Base-by-base conservation (phyloP, 2,888 invertebrate species). In the Pristionchus mayeri region DNA sequence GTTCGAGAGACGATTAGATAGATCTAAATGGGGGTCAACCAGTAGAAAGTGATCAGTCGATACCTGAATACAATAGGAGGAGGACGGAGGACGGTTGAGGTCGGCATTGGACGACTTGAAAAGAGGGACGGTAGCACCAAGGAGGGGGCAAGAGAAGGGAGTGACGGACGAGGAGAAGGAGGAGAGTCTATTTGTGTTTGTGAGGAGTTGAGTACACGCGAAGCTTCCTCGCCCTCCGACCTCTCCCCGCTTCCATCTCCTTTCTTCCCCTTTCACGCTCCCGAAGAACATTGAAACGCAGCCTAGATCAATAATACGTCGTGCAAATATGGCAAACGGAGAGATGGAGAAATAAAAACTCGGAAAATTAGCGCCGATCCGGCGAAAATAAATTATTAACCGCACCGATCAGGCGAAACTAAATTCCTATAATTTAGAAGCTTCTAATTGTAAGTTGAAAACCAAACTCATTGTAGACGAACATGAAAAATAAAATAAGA, bases 121-220 rank as follows among this genome's bases (percentile, higher is more conserved):
- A 50, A 78, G 76, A 21, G 30, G 76, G 50, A 50, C 30, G 76
- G 50, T 50, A 50, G 76, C 30, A 78, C 50, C 76, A 50, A 48
- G 30, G 50, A 50, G 76, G 50, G 40, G 76, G 76, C 76, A 78
- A 78, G 76, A 78, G 76, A 78, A 21, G 76, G 27, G 50, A 50
- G 76, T 50, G 50, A 50, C 48, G 48, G 76, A 21, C 50, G 48
- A 76, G 44, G 18, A 75, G 76, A 50, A 27, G 76, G 76, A 78
- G 76, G 50, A 48, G 76, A 78, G 80, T 80, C 80, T 80, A 57
- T 80, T 80, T 80, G 80, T 80, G 80, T 80, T 80, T 54, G 80
- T 54, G 80, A 80, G 54, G 80, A 80, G 80, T 80, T 44, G 80
- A 80, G 80, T 80, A 80, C 80, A 80, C 80, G 80, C 80, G 27